Evolutionary conservation across 2,113 vertebrate species (phyloP).

Genomic region (Lontra canadensis): DNA sequence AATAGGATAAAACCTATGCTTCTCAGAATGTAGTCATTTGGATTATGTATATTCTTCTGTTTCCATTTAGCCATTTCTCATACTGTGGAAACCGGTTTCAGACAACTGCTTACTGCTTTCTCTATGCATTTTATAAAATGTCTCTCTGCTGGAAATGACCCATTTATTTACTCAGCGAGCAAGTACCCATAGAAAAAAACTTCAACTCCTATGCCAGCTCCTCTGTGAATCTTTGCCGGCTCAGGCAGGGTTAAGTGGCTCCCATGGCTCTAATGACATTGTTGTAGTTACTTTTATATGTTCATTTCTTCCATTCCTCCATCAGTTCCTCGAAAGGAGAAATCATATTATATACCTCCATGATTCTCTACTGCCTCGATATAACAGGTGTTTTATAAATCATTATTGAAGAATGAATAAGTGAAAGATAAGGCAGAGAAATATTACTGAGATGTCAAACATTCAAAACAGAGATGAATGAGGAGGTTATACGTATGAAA

Average conservation of each 20-base stretch:
- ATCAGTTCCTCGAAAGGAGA: not conserved
- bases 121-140: not conserved
- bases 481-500: not conserved
- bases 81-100: not conserved
- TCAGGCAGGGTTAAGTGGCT: not conserved
- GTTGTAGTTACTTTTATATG: not conserved
- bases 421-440: not conserved
- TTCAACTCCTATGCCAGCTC: not conserved
- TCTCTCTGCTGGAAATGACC: not conserved
- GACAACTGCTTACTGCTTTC: not conserved
- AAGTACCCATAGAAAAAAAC: not conserved
- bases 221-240: not conserved
- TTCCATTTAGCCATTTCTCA: not conserved
- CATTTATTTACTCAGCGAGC: not conserved
- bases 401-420: not conserved
- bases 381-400: not conserved
- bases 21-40: not conserved
- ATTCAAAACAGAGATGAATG: not conserved
- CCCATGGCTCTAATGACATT: not conserved
- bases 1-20: not conserved
- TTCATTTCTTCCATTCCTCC: not conserved
- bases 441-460: not conserved
- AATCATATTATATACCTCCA: not conserved
- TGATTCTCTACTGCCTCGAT: not conserved
- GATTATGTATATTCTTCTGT: not conserved